Percentiles rank a stretch among this genome's conserved stretches.
Evolutionary conservation across 1,140 invertebrate species (phyloP).

Genomic region (Agraylea sexmaculata): DNA sequence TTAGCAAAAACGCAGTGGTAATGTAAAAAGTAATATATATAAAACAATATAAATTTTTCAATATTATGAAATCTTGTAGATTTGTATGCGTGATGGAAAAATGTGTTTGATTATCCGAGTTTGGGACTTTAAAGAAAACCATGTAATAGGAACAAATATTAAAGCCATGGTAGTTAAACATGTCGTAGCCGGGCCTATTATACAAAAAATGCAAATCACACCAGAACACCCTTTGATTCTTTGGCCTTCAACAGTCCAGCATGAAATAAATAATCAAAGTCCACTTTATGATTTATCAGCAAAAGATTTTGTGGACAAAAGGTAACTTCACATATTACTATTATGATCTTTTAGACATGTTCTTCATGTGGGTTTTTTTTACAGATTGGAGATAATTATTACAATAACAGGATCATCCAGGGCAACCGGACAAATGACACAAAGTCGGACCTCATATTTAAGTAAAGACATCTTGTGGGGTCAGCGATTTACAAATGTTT

Average conservation of each 20-base stretch:
- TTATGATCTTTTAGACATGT: not conserved
- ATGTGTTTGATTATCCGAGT: constrained; percentile 43
- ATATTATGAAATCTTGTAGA: constrained; percentile 21
- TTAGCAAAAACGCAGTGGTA: constrained; percentile 42
- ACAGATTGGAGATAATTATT: constrained; percentile 77
- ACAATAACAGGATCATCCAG: constrained; percentile 72
- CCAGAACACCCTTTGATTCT: constrained; percentile 30
- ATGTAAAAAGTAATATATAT: constrained; percentile 14
- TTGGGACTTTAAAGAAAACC: constrained; percentile 37
- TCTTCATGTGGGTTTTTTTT: constrained; percentile 22
- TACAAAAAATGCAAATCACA: constrained; percentile 29
- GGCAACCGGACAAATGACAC: constrained; percentile 61
- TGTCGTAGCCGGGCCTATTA: constrained; percentile 26
- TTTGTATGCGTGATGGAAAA: constrained; percentile 39
- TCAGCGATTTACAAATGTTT: constrained; percentile 59
- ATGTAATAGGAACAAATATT: constrained; percentile 40
- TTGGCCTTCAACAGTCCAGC: constrained; percentile 44
- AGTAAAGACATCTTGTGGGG: constrained; percentile 80
- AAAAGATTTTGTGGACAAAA: constrained; percentile 33
- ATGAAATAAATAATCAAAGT: constrained; percentile 39
- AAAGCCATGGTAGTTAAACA: constrained; percentile 14
- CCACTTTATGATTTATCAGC: constrained; percentile 37
- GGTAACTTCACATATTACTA: constrained; percentile 16
- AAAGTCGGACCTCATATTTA: constrained; percentile 67
- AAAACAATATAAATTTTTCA: constrained; percentile 1